These are phyloP conservation scores for Centropus unirufus DNA, from an alignment of 2,113 vertebrate species.

Conservation along the genomic window DNA sequence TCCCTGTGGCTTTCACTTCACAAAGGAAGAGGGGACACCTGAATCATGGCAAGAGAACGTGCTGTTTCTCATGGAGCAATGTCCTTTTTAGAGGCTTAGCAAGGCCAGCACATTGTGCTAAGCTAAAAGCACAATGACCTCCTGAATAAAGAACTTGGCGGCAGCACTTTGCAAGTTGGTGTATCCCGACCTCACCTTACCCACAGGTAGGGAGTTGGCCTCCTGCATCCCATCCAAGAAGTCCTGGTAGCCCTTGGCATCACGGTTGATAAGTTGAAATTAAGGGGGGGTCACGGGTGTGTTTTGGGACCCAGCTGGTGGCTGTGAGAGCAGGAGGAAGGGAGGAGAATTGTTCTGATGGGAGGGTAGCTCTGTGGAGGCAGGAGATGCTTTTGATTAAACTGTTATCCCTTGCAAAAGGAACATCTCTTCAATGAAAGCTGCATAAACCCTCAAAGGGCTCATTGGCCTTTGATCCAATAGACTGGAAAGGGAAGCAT, in stretches of 20 bases:
- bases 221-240: neutral
- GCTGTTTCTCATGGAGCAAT: neutral
- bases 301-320: neutral
- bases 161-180: neutral
- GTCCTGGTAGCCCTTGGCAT: neutral
- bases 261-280: rapidly evolving
- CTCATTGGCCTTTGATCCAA: neutral
- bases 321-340: neutral
- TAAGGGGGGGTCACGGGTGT: neutral
- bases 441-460: neutral
- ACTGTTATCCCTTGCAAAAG: neutral
- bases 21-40: neutral
- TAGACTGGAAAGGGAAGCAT: neutral
- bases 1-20: neutral
- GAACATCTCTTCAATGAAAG: neutral
- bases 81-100: neutral
- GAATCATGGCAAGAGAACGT: rapidly evolving
- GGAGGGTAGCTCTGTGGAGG: neutral
- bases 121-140: neutral
- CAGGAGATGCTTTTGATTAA: neutral
- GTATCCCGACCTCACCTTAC: neutral
- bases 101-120: neutral
- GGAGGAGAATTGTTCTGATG: neutral
- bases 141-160: neutral
- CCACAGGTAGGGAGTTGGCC: neutral